Percentiles rank a stretch among this genome's conserved stretches.
Conservation (phyloP, 2,113 vertebrate genomes). For the Poeciliopsis occidentalis region DNA sequence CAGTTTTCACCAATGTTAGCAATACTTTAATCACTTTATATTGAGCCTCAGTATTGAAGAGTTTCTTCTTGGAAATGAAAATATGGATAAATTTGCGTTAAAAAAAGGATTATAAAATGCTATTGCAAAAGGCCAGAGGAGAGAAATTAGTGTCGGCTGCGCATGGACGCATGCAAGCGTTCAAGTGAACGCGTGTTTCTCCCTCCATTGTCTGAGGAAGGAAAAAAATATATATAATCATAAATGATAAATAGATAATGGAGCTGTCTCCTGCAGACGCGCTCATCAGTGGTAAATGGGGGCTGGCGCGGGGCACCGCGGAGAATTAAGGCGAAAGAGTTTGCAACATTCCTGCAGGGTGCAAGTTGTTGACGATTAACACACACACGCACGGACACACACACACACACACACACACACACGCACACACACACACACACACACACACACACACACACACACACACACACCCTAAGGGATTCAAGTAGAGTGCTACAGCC, state of each 20-base stretch:
- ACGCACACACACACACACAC: neutral
- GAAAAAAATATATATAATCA: slow-evolving; percentile 37
- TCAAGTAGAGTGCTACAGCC: neutral
- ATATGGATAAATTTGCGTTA: neutral
- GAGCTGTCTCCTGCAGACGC: slow-evolving; percentile 75
- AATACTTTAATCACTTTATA: neutral
- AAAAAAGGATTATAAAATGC: neutral
- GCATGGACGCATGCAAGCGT: neutral
- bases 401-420: neutral
- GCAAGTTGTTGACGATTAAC: slow-evolving; percentile 81
- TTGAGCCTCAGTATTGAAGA: neutral
- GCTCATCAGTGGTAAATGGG: slow-evolving; percentile 74
- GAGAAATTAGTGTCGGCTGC: slow-evolving; percentile 14
- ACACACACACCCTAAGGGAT: neutral
- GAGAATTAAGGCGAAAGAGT: slow-evolving; percentile 76
- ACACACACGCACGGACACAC: slow-evolving; percentile 23
- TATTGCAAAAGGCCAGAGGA: slow-evolving; percentile 33
- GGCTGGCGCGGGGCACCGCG: slow-evolving; percentile 70
- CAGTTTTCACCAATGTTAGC: too few species aligned
- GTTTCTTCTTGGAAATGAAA: neutral
- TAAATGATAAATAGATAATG: slow-evolving; percentile 82
- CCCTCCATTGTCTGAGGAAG: slow-evolving; percentile 67
- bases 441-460: slow-evolving; percentile 33
- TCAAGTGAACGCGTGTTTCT: slow-evolving; percentile 24
- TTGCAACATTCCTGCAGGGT: slow-evolving; percentile 77